These are phyloP conservation scores for Champsocephalus gunnari DNA, from an alignment of 2,797 vertebrate genomes.

Conservation along the genomic window DNA sequence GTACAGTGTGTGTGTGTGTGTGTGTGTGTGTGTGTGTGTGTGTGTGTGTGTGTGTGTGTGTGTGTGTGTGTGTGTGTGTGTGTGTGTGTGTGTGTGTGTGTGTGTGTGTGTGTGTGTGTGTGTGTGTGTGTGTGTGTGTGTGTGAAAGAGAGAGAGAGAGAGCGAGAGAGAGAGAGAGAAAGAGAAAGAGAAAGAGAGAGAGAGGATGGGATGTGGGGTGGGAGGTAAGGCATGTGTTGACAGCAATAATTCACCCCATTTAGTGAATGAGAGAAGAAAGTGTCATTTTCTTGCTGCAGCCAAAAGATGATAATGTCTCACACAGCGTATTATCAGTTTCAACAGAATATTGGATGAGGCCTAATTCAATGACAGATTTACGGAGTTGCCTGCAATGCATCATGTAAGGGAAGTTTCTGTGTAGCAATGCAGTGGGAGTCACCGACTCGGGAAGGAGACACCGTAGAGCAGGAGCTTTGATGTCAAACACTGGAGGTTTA, in stretches of 20 bases:
- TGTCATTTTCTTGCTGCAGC: constrained; percentile 47
- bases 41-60: not conserved
- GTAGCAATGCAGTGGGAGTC: no score
- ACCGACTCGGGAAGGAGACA: no score
- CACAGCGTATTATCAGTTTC: constrained; percentile 41
- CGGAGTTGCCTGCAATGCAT: constrained; percentile 43
- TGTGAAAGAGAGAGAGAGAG: no score
- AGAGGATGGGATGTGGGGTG: constrained; percentile 14
- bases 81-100: no score
- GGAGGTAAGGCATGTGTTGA: constrained; percentile 63
- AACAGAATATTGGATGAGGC: constrained; percentile 42
- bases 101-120: no score
- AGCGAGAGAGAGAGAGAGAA: no score
- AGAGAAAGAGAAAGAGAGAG: no score
- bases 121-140: no score
- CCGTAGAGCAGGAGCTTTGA: no score
- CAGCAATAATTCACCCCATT: constrained; percentile 74
- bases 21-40: constrained; percentile 6
- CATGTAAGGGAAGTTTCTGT: no score
- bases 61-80: no score
- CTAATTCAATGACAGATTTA: constrained; percentile 57
- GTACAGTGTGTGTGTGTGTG: constrained; percentile 1
- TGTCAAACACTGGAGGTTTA: no score
- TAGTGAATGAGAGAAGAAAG: constrained; percentile 65
- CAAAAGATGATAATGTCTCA: constrained; percentile 52